Evolutionary conservation across 2,888 invertebrate species (phyloP), one percentile per base, ranked within the genome.

Genomic region (Lapara coniferarum): DNA sequence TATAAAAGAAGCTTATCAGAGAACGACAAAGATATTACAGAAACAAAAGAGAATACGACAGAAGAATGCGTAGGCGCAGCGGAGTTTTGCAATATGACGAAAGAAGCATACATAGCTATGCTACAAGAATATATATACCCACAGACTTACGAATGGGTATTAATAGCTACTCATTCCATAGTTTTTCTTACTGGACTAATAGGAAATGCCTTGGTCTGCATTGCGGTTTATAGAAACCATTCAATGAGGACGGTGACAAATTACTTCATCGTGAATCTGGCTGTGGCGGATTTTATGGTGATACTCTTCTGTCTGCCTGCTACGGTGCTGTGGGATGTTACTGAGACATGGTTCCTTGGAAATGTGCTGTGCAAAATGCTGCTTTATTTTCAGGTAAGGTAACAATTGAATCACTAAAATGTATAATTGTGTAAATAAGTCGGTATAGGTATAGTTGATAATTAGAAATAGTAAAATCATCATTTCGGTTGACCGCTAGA

Each of bases 301-400:
- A 96, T 98, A 67, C 85, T 98, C 67, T 95, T 98, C 75, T 98
- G 98, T 86, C 93, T 98, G 72, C 98, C 98, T 0, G 96, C 98
- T 0, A 97, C 98, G 0, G 96, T 98, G 8, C 88, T 97, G 0
- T 98, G 97, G 96, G 98, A 99, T 86, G 97, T 98, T 14, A 97
- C 98, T 0, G 97, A 97, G 84, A 98, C 98, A 0, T 99, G 98
- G 98, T 98, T 98, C 89, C 95, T 98, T 76, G 98, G 98, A 0
- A 94, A 95, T 10, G 92, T 94, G 0, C 94, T 97, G 87, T 99
- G 99, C 95, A 98, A 98, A 89, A 94, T 97, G 73, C 96, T 98
- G 63, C 95, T 97, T 0, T 98, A 98, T 87, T 95, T 98, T 74
- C 98, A 98, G 97, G 98, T 98, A 89, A 94, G 95, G 66, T 25